Conservation (phyloP, 2,888 invertebrate genomes). For the Drosophila mimica region DNA sequence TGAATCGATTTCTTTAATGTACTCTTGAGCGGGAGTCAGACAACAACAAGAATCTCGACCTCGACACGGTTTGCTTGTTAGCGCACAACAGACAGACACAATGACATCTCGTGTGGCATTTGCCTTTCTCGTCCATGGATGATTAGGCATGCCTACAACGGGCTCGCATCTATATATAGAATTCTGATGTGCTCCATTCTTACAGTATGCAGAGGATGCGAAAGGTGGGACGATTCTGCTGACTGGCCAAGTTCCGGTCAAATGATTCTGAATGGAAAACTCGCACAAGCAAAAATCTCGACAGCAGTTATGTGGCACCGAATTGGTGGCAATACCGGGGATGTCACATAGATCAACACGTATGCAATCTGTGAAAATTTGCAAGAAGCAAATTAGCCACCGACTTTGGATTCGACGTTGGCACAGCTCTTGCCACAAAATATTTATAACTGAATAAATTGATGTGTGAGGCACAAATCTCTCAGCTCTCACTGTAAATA, state of each 20-base stretch:
- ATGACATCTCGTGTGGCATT: slow-evolving; percentile 65
- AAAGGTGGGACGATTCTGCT: slow-evolving; percentile 73
- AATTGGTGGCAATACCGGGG: background rate
- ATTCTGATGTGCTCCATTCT: background rate
- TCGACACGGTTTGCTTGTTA: slow-evolving; percentile 6
- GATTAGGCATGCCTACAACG: slow-evolving; percentile 63
- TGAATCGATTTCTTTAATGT: slow-evolving; percentile 76
- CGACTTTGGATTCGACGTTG: slow-evolving; percentile 52
- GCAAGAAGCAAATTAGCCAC: slow-evolving; percentile 74
- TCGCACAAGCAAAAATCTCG: slow-evolving; percentile 58
- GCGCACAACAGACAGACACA: slow-evolving; percentile 22
- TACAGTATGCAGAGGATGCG: background rate
- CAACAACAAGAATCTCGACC: slow-evolving; percentile 28
- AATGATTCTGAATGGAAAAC: slow-evolving; percentile 64
- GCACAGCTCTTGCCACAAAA: slow-evolving; percentile 51
- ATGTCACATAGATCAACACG: slow-evolving; percentile 52
- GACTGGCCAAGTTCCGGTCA: slow-evolving; percentile 80
- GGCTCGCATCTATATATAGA: slow-evolving; percentile 8
- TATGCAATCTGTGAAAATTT: slow-evolving; percentile 68
- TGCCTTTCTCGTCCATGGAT: slow-evolving; percentile 68
- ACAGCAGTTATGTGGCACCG: background rate
- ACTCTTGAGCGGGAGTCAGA: slow-evolving; percentile 43
- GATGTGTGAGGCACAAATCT: background rate
- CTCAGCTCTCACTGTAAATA: background rate
- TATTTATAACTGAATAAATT: slow-evolving; percentile 60